Evolutionary conservation across 1,140 invertebrate genomes (phyloP).

Genomic region (Papilio helenus): DNA sequence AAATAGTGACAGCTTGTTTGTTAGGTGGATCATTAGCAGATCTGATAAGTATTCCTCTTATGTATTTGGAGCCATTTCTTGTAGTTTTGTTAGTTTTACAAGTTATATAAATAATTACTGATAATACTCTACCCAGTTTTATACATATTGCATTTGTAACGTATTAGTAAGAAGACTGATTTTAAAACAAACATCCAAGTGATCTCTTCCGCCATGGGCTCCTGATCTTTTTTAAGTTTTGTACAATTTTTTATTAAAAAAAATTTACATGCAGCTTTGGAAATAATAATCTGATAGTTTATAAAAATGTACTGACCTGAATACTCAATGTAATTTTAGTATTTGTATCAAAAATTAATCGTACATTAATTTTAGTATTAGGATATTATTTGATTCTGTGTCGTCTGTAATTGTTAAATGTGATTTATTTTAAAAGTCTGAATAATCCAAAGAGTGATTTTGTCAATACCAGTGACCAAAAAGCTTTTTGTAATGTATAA

Average conservation of each 20-base stretch:
- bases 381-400: slow-evolving; percentile 43
- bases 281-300: slow-evolving; percentile 24
- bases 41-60: slow-evolving; percentile 31
- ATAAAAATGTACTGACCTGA: slow-evolving; percentile 27
- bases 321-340: slow-evolving; percentile 36
- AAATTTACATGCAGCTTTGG: slow-evolving; percentile 9
- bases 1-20: slow-evolving; percentile 28
- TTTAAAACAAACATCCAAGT: slow-evolving; percentile 46
- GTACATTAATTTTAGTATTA: slow-evolving; percentile 43
- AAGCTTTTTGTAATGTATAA: slow-evolving; percentile 42
- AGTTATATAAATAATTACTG: slow-evolving; percentile 12
- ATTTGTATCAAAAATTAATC: slow-evolving; percentile 9
- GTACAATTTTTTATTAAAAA: slow-evolving; percentile 44
- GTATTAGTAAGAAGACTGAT: slow-evolving; percentile 48
- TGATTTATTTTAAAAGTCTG: slow-evolving; percentile 75
- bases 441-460: slow-evolving; percentile 75
- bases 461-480: slow-evolving; percentile 51
- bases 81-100: slow-evolving; percentile 17
- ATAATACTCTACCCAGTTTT: slow-evolving; percentile 22
- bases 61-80: slow-evolving; percentile 24
- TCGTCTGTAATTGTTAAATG: slow-evolving; percentile 50
- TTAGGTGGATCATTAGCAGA: slow-evolving; percentile 25
- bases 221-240: slow-evolving; percentile 43
- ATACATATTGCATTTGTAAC: slow-evolving; percentile 37
- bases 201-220: slow-evolving; percentile 46